Evolutionary conservation across 2,113 vertebrate genomes (phyloP), one percentile per base, ranked within the genome.

Genomic region (Ammodytes dubius): DNA sequence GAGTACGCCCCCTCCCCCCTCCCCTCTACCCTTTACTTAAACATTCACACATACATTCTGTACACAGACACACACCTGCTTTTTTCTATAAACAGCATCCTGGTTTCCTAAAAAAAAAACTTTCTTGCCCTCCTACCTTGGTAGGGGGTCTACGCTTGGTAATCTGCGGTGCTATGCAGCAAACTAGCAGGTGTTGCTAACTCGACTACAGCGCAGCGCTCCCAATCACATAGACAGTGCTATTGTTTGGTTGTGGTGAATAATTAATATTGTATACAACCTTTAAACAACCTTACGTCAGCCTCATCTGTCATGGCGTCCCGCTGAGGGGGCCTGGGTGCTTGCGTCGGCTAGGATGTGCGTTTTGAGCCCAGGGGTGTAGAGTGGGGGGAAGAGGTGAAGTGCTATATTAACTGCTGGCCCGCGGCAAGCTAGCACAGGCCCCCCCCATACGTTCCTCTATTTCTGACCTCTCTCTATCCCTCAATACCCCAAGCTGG

Each of bases 231-330:
- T 65, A 74, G 81, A 84, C 87, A 78, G 74, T 68, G 79, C 90
- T 78, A 89, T 93, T 94, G 88, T 94, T 93, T 85, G 81, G 68
- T 74, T 53, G 60, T 60, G 53, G 74, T 92, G 91, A 94, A 94
- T 93, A 93, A 93, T 94, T 93, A 94, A 95, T 92, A 89, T 84
- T 66, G 83, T 87, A 91, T 86, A 89, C 94, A 94, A 94, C 93
- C 93, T 95, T 95, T 95, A 93, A 93, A 94, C 93, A 94, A 93
- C 91, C 95, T 88, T 87, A 89, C 75, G 65, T 91, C 89, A 88
- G 87, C 88, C 90, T 94, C 94, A 94, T 93, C 91, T 87, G 91
- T 95, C 93, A 95, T 83, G 86, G 87, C 82, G 58, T 71, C 87
- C 88, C 80, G 59, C 80, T 84, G 81, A 80, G 91, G 82, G 27